phyloP scores from a whole-genome alignment of 2,888 invertebrate species.

The Prionchulus punctatus region DNA sequence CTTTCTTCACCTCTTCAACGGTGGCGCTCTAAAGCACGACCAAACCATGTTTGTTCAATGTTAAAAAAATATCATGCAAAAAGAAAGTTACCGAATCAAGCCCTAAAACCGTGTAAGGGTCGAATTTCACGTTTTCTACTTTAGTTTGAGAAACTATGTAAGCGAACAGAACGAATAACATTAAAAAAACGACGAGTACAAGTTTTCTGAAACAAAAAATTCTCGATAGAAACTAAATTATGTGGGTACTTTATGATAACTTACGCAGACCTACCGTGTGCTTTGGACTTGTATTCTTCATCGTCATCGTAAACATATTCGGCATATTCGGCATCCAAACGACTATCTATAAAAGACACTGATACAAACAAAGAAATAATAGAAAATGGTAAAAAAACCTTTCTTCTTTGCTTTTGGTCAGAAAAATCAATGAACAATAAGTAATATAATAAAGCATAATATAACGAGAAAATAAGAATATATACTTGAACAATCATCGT shows the following conservation, averaged over 20 bases:
- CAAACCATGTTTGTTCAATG: too few species aligned
- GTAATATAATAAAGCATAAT: slow-evolving; percentile 77
- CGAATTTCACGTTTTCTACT: slow-evolving; percentile 95
- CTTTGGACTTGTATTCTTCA: slow-evolving; percentile 65
- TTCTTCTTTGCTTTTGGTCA: slow-evolving; percentile 90
- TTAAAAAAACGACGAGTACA: slow-evolving; percentile 36
- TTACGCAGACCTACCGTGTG: slow-evolving; percentile 65
- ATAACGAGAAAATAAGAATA: slow-evolving; percentile 97
- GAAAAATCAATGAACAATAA: slow-evolving; percentile 91
- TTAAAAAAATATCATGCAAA: too few species aligned
- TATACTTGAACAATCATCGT: slow-evolving; percentile 96
- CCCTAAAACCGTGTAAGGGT: slow-evolving; percentile 87
- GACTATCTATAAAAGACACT: too few species aligned
- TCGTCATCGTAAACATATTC: too few species aligned
- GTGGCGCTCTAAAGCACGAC: slow-evolving; percentile 58
- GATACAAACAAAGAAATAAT: too few species aligned
- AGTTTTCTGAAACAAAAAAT: slow-evolving; percentile 45
- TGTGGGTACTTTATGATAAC: too few species aligned
- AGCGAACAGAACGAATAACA: slow-evolving; percentile 35
- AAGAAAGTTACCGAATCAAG: slow-evolving; percentile 65
- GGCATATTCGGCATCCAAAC: too few species aligned
- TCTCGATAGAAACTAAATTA: too few species aligned
- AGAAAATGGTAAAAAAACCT: too few species aligned
- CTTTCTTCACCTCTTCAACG: slow-evolving; percentile 74
- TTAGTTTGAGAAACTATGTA: slow-evolving; percentile 67